Base-by-base conservation (phyloP, 2,888 invertebrate genomes). In the Bugula neritina region DNA sequence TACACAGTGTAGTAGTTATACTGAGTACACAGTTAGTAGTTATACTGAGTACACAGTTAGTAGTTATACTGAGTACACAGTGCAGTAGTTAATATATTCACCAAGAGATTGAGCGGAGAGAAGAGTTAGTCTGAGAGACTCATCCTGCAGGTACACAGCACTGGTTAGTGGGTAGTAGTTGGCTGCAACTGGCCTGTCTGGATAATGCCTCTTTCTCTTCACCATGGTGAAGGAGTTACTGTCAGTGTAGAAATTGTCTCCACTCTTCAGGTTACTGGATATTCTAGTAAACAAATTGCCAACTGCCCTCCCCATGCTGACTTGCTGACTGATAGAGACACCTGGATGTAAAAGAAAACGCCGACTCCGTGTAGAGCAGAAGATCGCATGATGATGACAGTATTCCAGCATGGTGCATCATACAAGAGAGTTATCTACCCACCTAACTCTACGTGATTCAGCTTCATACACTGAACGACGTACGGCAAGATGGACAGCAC, bases 81-180 rank as follows among this genome's bases (percentile, higher is more conserved):
- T n/a, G n/a, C n/a, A n/a, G n/a, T n/a, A n/a, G n/a, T 55, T 5
- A 55, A n/a, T 55, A 23, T 17, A 63, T 31, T 17, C 13, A 63
- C 63, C 84, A 71, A 82, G 81, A 35, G 83, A 78, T 74, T 84
- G 83, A 31, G 75, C 79, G 25, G 79, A 71, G 54, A 82, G 77
- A 10, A 84, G 69, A 0, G 80, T 79, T 69, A 84, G 57, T 55
- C 83, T 74, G 3, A 73, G 74, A 0, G 29, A 2, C 2, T 72
- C 69, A 74, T 83, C 82, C 71, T 83, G 81, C 1, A 84, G 72
- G 43, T 80, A 75, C n/a, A 76, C 78, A 75, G 78, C 78, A 0
- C 80, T 76, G 0, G 82, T 82, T 72, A 82, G 76, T 13, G 84
- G 84, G 72, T 82, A 83, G 74, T 81, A 83, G 72, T 83, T 83